Conservation (phyloP, 2,888 invertebrate species). For the Caenorhabditis uteleia region DNA sequence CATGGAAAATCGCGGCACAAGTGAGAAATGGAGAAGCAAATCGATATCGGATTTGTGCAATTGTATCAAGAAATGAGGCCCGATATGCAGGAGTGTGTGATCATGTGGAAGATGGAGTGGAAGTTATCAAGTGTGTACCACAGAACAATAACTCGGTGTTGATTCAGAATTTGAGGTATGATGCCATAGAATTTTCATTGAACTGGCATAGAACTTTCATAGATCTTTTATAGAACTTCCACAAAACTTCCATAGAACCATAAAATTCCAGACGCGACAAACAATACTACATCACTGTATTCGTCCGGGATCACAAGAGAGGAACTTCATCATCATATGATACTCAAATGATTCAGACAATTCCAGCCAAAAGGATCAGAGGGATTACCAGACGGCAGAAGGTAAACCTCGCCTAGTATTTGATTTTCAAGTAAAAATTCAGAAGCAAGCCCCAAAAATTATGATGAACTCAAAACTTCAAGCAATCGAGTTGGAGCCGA, state of each 20-base stretch:
- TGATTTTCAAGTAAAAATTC: conserved; percentile 3
- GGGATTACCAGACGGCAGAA: conserved; percentile 12
- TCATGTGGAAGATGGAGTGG: conserved; percentile 53
- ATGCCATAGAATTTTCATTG: conserved; percentile 1
- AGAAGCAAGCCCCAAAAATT: conserved; percentile 5
- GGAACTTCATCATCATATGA: conserved; percentile 51
- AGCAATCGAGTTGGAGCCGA: conserved; percentile 32
- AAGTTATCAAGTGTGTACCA: conserved; percentile 57
- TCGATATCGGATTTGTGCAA: conserved; percentile 54
- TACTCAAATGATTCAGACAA: conserved; percentile 23
- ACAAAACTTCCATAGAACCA: not conserved
- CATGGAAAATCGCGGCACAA: conserved; percentile 44
- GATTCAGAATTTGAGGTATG: conserved; percentile 40
- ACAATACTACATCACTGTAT: conserved; percentile 51
- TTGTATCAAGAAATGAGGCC: conserved; percentile 42
- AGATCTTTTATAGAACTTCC: too few species aligned
- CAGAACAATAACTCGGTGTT: conserved; percentile 46
- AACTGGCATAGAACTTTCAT: too few species aligned
- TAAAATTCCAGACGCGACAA: conserved; percentile 25
- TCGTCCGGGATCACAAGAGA: conserved; percentile 47
- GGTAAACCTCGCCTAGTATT: not conserved
- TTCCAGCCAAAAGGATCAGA: conserved; percentile 19
- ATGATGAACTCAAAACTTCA: conserved; percentile 22
- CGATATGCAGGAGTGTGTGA: conserved; percentile 54
- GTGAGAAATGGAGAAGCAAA: conserved; percentile 26